A percentile compares a stretch with the other conserved stretches of the same genome.
Evolutionary conservation across 2,888 invertebrate genomes (phyloP).

Genomic region (Synergus laeviventris): DNA sequence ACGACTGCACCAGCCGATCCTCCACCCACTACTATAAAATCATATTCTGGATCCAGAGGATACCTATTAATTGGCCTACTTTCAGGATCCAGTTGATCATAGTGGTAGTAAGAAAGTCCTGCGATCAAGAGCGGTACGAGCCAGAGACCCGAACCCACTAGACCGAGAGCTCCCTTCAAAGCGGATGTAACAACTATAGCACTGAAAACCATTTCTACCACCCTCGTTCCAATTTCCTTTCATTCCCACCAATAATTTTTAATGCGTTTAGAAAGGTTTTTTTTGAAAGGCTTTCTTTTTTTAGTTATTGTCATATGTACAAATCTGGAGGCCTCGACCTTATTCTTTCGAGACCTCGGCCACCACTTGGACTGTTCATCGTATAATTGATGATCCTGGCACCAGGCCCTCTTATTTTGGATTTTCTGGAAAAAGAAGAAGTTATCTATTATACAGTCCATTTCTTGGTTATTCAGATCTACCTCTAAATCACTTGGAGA

Average conservation of each 20-base stretch:
- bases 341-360: constrained; percentile 59
- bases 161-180: constrained; percentile 84
- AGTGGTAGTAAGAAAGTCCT: constrained; percentile 88
- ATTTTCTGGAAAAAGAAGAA: constrained; percentile 49
- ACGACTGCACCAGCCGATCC: constrained; percentile 95
- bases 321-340: constrained; percentile 60
- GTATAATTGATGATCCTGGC: constrained; percentile 44
- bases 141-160: constrained; percentile 88
- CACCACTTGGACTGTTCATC: constrained; percentile 58
- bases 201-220: constrained; percentile 82
- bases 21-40: constrained; percentile 90
- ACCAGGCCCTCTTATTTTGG: constrained; percentile 26
- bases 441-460: not conserved
- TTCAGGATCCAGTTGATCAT: constrained; percentile 89
- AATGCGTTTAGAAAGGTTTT: not conserved
- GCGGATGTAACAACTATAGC: constrained; percentile 87
- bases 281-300: not conserved
- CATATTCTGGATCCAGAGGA: constrained; percentile 85
- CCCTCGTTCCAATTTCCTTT: not conserved
- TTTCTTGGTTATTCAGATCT: too few species aligned
- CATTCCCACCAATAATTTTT: not conserved
- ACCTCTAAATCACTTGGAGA: too few species aligned
- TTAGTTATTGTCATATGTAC: constrained; percentile 45
- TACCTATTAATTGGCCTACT: constrained; percentile 84
- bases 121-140: constrained; percentile 89